Percentiles rank a stretch among this genome's conserved stretches.
Evolutionary conservation across 2,888 invertebrate species (phyloP).

Genomic region (Metopia argyrocephala): DNA sequence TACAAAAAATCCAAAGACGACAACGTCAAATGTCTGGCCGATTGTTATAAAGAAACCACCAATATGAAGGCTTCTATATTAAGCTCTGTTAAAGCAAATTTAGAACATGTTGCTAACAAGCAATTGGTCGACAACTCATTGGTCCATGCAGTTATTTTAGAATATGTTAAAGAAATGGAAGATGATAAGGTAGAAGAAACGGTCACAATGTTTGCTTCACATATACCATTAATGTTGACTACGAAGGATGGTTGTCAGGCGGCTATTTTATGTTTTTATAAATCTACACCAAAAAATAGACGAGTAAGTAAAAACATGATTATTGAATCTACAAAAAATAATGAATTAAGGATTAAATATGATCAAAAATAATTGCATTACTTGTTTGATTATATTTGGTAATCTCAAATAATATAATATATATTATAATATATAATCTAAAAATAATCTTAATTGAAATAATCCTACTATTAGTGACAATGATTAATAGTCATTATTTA

Average conservation of each 20-base stretch:
- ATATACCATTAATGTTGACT: constrained; percentile 83
- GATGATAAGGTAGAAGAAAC: constrained; percentile 86
- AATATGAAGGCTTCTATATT: constrained; percentile 87
- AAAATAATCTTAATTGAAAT: too few relatives aligned
- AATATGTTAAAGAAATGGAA: constrained; percentile 88
- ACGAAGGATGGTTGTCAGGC: constrained; percentile 90
- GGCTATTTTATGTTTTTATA: constrained; percentile 92
- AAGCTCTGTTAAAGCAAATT: constrained; percentile 85
- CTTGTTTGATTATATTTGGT: too few relatives aligned
- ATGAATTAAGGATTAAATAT: background rate
- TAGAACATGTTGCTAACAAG: constrained; percentile 86
- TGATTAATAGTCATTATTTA: too few relatives aligned
- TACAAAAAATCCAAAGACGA: constrained; percentile 87
- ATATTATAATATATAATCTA: too few relatives aligned
- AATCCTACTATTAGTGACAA: too few relatives aligned
- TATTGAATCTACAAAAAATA: constrained; percentile 3
- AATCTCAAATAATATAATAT: too few relatives aligned
- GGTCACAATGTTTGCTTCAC: constrained; percentile 84
- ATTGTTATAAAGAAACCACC: constrained; percentile 84
- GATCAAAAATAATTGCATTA: background rate
- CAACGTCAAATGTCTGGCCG: constrained; percentile 84
- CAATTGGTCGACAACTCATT: constrained; percentile 85
- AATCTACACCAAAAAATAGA: constrained; percentile 89
- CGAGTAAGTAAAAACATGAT: constrained; percentile 81
- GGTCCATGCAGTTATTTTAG: constrained; percentile 89